A percentile compares a stretch with the other conserved stretches of the same genome.
Evolutionary conservation across 2,797 vertebrate species (phyloP).

Genomic region (Odontamblyopus lacepedii): DNA sequence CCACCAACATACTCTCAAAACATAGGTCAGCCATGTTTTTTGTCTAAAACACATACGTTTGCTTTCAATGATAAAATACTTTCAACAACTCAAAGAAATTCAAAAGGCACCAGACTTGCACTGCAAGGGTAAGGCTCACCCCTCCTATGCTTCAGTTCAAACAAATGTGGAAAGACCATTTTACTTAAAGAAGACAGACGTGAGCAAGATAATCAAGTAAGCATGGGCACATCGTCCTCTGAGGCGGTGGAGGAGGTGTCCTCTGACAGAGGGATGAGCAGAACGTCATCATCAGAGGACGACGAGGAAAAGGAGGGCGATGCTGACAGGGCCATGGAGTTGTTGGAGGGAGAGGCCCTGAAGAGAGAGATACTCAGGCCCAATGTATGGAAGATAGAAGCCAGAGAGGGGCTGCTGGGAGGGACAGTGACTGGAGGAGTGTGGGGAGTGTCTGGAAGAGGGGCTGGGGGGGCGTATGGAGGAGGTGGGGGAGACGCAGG

Average conservation of each 20-base stretch:
- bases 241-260: constrained; percentile 72
- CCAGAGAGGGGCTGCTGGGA: constrained; percentile 74
- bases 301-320: constrained; percentile 73
- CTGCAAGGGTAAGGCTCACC: constrained; percentile 58
- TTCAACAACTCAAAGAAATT: constrained; percentile 59
- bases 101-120: constrained; percentile 79
- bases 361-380: constrained; percentile 78
- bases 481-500: constrained; percentile 49
- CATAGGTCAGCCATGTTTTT: constrained; percentile 29
- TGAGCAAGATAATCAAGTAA: constrained; percentile 66
- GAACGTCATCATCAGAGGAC: constrained; percentile 85
- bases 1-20: constrained; percentile 33
- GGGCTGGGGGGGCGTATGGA: constrained; percentile 56
- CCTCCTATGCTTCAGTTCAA: constrained; percentile 69
- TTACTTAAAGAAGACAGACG: constrained; percentile 14
- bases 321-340: constrained; percentile 70
- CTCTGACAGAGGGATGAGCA: constrained; percentile 86
- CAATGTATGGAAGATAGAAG: constrained; percentile 78
- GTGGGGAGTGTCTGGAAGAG: constrained; percentile 18
- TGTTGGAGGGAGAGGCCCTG: constrained; percentile 65
- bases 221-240: constrained; percentile 82
- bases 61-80: constrained; percentile 51
- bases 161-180: constrained; percentile 56
- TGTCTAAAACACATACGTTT: constrained; percentile 30
- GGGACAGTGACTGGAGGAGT: constrained; percentile 55